A percentile compares a stretch with the other conserved stretches of the same genome.
phyloP scores from a whole-genome alignment of 2,113 vertebrate genomes.

The Oryzias melastigma region DNA sequence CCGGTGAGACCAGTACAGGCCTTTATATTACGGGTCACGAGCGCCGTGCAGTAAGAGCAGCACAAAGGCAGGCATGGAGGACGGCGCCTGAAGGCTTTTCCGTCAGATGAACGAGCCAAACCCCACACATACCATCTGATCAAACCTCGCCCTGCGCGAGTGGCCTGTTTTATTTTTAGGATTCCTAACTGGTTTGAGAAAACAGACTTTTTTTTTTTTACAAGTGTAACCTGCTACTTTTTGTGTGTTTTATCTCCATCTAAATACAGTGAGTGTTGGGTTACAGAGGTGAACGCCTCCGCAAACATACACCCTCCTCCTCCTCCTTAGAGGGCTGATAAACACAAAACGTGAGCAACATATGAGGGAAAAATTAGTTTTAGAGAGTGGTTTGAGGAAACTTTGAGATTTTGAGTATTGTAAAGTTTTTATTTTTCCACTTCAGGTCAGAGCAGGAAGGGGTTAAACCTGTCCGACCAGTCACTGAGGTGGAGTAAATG shows the following conservation, averaged over 20 bases:
- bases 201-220: too few species aligned
- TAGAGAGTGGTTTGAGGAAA: too few species aligned
- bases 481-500: too few species aligned
- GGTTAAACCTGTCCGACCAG: too few species aligned
- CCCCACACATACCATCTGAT: neutral
- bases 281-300: conserved; percentile 14
- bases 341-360: too few species aligned
- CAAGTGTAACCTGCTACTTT: conserved; percentile 8
- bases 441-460: too few species aligned
- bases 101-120: neutral
- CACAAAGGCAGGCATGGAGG: neutral
- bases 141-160: neutral
- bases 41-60: neutral
- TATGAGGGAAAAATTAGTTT: too few species aligned
- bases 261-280: conserved; percentile 37
- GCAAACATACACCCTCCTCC: neutral
- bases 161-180: neutral
- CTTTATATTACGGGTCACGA: conserved; percentile 8
- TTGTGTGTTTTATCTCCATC: conserved; percentile 12
- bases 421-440: too few species aligned
- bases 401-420: too few species aligned
- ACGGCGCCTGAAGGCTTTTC: conserved; percentile 1
- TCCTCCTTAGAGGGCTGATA: neutral
- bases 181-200: neutral
- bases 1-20: conserved; percentile 53